Percentiles rank a stretch among this genome's conserved stretches.
Evolutionary conservation across 2,888 invertebrate species (phyloP).

Genomic region (Nomada fucata): DNA sequence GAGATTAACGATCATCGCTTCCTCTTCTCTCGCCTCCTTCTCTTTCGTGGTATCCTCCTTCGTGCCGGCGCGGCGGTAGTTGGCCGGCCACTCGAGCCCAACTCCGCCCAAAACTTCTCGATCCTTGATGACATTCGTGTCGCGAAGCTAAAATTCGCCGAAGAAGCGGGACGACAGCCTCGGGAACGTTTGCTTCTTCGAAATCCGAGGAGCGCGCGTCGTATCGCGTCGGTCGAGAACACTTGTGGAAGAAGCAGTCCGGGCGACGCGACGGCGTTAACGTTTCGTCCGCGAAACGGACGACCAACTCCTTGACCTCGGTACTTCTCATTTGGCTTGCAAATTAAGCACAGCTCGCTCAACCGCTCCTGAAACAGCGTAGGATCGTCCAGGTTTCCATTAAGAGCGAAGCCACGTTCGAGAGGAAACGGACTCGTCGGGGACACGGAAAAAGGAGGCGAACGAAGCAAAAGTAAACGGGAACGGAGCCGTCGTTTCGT

Average conservation of each 20-base stretch:
- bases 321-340: slow-evolving; percentile 68
- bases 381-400: slow-evolving; percentile 26
- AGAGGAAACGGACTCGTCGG: background rate
- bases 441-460: slow-evolving; percentile 29
- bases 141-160: background rate
- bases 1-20: slow-evolving; percentile 50
- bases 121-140: background rate
- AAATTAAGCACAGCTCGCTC: slow-evolving; percentile 48
- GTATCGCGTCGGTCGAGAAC: background rate
- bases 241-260: slow-evolving; percentile 22
- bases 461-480: slow-evolving; percentile 52
- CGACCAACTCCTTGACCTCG: slow-evolving; percentile 67
- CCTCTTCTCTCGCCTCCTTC: background rate
- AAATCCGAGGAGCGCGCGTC: slow-evolving; percentile 15
- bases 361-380: slow-evolving; percentile 13
- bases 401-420: slow-evolving; percentile 23
- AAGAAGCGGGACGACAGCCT: background rate
- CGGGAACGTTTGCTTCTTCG: slow-evolving; percentile 14
- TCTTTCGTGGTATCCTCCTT: slow-evolving; percentile 6
- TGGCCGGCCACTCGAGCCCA: too few species aligned
- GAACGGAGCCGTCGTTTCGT: slow-evolving; percentile 52
- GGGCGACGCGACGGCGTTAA: slow-evolving; percentile 25
- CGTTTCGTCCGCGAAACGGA: slow-evolving; percentile 57
- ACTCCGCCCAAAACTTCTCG: background rate
- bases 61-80: too few species aligned